phyloP scores from a whole-genome alignment of 2,113 vertebrate genomes.

The Poeciliopsis occidentalis region DNA sequence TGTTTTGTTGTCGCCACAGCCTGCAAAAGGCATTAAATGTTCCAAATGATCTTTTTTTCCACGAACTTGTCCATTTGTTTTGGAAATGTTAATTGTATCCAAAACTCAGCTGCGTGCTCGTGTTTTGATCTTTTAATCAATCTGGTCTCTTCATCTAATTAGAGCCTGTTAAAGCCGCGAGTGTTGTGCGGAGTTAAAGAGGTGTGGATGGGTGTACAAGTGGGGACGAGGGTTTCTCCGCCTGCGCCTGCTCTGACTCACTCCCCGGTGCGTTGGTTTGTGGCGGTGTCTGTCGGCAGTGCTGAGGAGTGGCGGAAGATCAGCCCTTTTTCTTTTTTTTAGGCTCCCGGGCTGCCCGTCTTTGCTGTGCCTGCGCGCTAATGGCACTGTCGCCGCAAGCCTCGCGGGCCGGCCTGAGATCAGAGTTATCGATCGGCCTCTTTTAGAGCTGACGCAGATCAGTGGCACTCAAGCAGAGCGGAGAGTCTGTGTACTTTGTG shows the following conservation, averaged over 20 bases:
- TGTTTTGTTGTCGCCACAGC: no score
- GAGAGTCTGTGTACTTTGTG: neutral
- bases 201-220: constrained; percentile 2
- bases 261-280: neutral
- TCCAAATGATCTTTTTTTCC: no score
- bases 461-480: neutral
- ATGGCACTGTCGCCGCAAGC: neutral
- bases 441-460: constrained; percentile 12
- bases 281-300: neutral
- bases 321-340: neutral
- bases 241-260: constrained; percentile 27
- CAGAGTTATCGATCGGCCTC: constrained; percentile 6
- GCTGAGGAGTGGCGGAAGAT: neutral
- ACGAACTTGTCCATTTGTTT: neutral
- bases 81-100: neutral
- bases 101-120: neutral
- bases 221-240: constrained; percentile 1
- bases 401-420: neutral
- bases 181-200: neutral
- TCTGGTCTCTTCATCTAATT: neutral
- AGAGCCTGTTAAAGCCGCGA: no score
- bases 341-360: constrained; percentile 10
- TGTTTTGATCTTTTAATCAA: neutral
- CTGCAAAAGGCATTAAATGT: no score
- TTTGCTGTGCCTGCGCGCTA: constrained; percentile 17